Base-by-base conservation (phyloP, 2,888 invertebrate genomes). In the Eupithecia tripunctaria region DNA sequence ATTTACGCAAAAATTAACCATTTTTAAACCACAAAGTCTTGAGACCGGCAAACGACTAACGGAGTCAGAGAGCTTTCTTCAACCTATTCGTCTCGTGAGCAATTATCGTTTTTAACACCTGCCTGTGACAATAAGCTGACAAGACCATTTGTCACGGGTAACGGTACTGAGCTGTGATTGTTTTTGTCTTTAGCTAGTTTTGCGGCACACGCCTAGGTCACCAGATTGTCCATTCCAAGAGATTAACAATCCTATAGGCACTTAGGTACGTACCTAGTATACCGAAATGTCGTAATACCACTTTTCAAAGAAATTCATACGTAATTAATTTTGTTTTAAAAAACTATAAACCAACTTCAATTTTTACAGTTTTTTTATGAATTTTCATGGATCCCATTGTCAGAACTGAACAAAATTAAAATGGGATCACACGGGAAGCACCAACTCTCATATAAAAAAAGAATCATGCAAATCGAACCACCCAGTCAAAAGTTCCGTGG, bases 21-120 rank as follows among this genome's bases (percentile, higher is more conserved):
- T 76, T 75, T n/a, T 78, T 72, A 68, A 25, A 80, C 59, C 72
- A 71, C 69, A 67, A 62, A 64, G 41, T 56, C 29, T 41, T 81
- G 83, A 81, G 82, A 76, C 75, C 80, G 74, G 75, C 76, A 71
- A 67, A 76, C 83, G 80, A 92, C 91, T 92, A 91, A 90, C 88
- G 86, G 86, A 75, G 72, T 71, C 72, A 73, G 73, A 73, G 62
- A 78, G 81, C 87, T 90, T 88, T 89, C 88, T 86, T 88, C 81
- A 76, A 81, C 84, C 83, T 72, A 77, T 83, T 78, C 82, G 83
- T 84, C 84, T 87, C 82, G 78, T 81, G 82, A 80, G 74, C 85
- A 90, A 90, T 93, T 92, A 92, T 80, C 83, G 86, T 85, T 85
- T 87, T 92, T 92, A 89, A 87, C 91, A 91, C 89, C 87, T 90